Percentiles rank a stretch among this genome's conserved stretches.
Evolutionary conservation across 2,113 vertebrate genomes (phyloP).

Genomic region (Scortum barcoo): DNA sequence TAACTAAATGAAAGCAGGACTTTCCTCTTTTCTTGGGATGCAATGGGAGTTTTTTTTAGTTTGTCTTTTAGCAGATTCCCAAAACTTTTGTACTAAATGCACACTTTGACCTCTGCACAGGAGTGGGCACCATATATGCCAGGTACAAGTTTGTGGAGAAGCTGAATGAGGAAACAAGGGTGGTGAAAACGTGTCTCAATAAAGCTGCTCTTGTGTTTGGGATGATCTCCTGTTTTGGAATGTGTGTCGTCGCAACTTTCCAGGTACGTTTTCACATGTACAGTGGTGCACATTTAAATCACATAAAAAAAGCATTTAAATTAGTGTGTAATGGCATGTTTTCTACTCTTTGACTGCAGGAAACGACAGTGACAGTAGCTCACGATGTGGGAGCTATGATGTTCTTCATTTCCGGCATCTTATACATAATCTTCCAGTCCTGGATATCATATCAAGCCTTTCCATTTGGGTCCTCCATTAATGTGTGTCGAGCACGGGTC

Average conservation of each 20-base stretch:
- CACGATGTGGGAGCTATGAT: constrained; percentile 90
- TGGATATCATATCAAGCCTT: constrained; percentile 84
- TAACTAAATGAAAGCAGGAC: constrained; percentile 66
- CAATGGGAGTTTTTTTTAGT: background rate
- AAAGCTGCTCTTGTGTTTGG: constrained; percentile 82
- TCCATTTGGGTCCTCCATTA: constrained; percentile 83
- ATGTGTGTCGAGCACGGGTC: constrained; percentile 78
- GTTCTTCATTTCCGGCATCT: constrained; percentile 88
- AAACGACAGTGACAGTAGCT: constrained; percentile 83
- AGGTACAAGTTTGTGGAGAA: constrained; percentile 91
- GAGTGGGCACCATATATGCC: constrained; percentile 88
- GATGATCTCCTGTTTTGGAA: constrained; percentile 88
- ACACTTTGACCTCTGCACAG: constrained; percentile 76
- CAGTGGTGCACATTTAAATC: background rate
- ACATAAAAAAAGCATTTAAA: background rate
- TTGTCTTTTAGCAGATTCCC: too few species aligned
- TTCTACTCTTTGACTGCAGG: constrained; percentile 81
- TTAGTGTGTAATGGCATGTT: background rate
- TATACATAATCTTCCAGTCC: constrained; percentile 88
- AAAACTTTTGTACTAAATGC: background rate
- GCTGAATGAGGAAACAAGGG: constrained; percentile 78
- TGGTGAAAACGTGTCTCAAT: constrained; percentile 81
- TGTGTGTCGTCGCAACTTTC: constrained; percentile 94
- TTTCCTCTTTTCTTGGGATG: accelerated
- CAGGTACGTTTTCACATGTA: constrained; percentile 85